Conservation (phyloP, 1,140 invertebrate species). For the Contarinia nasturtii region DNA sequence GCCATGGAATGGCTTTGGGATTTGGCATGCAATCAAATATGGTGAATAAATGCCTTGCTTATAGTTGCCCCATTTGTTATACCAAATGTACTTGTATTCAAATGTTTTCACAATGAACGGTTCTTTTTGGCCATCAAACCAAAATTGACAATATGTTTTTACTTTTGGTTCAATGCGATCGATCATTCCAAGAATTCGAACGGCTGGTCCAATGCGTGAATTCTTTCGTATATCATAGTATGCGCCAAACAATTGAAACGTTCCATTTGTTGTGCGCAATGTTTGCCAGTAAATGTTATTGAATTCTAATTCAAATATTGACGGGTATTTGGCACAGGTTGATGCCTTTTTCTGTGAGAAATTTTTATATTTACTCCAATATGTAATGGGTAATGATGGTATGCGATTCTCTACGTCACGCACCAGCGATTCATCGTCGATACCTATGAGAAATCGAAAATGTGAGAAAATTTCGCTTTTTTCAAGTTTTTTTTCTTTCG, state of each 20-base stretch:
- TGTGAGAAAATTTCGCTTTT: not conserved
- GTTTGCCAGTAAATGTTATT: slow-evolving; percentile 86
- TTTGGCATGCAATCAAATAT: slow-evolving; percentile 73
- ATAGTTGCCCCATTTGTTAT: slow-evolving; percentile 86
- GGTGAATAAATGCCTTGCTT: slow-evolving; percentile 82
- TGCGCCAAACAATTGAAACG: slow-evolving; percentile 75
- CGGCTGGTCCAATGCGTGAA: slow-evolving; percentile 56
- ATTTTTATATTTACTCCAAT: slow-evolving; percentile 63
- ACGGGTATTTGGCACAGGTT: slow-evolving; percentile 63
- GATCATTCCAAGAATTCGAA: slow-evolving; percentile 79
- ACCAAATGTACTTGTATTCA: slow-evolving; percentile 90
- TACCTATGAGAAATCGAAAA: slow-evolving; percentile 4
- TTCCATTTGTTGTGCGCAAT: slow-evolving; percentile 56
- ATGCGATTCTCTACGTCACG: slow-evolving; percentile 52
- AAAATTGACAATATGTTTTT: slow-evolving; percentile 70
- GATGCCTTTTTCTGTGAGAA: slow-evolving; percentile 37
- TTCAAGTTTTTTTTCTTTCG: not conserved
- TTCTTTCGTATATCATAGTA: slow-evolving; percentile 67
- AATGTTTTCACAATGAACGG: slow-evolving; percentile 59
- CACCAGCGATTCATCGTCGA: slow-evolving; percentile 53
- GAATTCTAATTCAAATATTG: slow-evolving; percentile 72
- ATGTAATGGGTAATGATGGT: slow-evolving; percentile 63
- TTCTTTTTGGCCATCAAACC: slow-evolving; percentile 69
- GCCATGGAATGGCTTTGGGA: slow-evolving; percentile 50
- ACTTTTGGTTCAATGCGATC: slow-evolving; percentile 69